Evolutionary conservation across 1,140 invertebrate species (phyloP).

Genomic region (Epicauta chinensis): DNA sequence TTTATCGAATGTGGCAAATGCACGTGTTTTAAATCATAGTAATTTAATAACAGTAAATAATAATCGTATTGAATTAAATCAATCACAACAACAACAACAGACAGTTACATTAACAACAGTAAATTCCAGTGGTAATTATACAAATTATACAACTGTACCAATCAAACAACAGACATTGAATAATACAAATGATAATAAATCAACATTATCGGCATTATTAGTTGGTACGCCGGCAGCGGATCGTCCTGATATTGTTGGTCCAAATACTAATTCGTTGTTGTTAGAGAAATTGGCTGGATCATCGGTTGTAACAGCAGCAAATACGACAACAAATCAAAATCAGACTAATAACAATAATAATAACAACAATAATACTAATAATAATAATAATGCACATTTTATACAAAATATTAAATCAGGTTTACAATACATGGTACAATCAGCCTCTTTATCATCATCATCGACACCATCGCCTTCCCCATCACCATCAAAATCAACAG

Average conservation of each 20-base stretch:
- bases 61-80: slow-evolving; percentile 28
- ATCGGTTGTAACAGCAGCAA: slow-evolving; percentile 32
- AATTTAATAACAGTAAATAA: slow-evolving; percentile 46
- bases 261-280: slow-evolving; percentile 49
- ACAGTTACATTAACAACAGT: slow-evolving; percentile 37
- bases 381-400: slow-evolving; percentile 26
- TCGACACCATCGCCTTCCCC: too few relatives aligned
- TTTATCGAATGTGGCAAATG: slow-evolving; percentile 35
- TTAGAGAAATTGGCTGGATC: slow-evolving; percentile 52
- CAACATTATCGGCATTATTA: slow-evolving; percentile 33
- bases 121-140: slow-evolving; percentile 25
- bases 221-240: slow-evolving; percentile 54
- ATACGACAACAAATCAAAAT: not conserved
- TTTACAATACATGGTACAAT: slow-evolving; percentile 29
- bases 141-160: slow-evolving; percentile 34
- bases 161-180: slow-evolving; percentile 29
- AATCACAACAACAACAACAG: slow-evolving; percentile 35
- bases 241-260: slow-evolving; percentile 48
- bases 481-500: slow-evolving; percentile 29
- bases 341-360: not conserved
- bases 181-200: slow-evolving; percentile 24
- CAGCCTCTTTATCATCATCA: too few relatives aligned
- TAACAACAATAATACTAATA: not conserved
- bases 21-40: slow-evolving; percentile 41
- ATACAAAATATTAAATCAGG: slow-evolving; percentile 29